Evolutionary conservation across 2,113 vertebrate species (phyloP), one percentile per base, ranked within the genome.

Genomic region (Xenopus borealis): DNA sequence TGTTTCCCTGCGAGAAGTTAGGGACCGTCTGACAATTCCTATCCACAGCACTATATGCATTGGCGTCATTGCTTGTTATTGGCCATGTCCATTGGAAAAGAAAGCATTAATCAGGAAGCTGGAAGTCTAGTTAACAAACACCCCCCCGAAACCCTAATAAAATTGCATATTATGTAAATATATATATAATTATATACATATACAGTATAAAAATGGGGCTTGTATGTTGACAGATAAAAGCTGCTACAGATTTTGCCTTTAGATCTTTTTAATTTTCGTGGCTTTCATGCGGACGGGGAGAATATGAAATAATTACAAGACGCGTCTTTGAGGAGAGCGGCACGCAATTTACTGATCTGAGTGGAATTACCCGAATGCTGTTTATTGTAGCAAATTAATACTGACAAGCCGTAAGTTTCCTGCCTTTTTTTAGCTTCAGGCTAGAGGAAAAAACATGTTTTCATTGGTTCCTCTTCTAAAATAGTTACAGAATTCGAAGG

Each of bases 231-330:
- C 40, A 45, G 14, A 74, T 74, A 66, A 66, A 45, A 19, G 30
- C 33, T 58, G 19, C 55, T 74, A 14, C 50, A 20, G 53, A 67
- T 66, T 75, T n/a, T 46, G 18, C 59, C 20, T 10, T 68, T 50
- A 68, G 72, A 68, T 75, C 64, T 68, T 75, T 73, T 59, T 75
- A 68, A 68, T 61, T 68, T 68, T 53, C n/a, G n/a, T n/a, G 27
- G 65, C 55, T 66, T 75, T 61, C 12, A 65, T 62, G 61, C 30
- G 13, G 23, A 68, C 33, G 57, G 72, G 55, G 19, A 68, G 72
- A 68, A 75, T 62, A 75, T 75, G 65, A 62, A 68, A 75, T 75
- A 68, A 75, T 75, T 75, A 75, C 65, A 44, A 70, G n/a, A 40
- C 11, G 52, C 4, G 17, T 67, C 72, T 68, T 75, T 68, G 55